phyloP scores from a whole-genome alignment of 2,113 vertebrate species.

The Nothoprocta perdicaria region DNA sequence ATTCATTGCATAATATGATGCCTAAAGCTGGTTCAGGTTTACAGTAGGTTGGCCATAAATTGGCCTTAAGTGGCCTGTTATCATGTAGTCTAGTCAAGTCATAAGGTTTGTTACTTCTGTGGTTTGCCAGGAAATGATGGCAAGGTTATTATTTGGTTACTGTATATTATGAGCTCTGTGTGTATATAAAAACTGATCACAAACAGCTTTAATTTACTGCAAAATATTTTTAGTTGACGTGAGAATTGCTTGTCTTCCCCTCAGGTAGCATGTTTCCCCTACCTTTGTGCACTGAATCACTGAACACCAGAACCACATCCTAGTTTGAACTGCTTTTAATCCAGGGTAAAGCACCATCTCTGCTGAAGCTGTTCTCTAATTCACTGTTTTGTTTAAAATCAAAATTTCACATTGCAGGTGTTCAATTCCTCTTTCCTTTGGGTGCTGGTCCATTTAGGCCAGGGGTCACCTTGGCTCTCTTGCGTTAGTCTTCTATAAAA shows the following conservation, averaged over 20 bases:
- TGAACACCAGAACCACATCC: not conserved
- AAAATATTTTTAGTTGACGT: not conserved
- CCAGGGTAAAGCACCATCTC: not conserved
- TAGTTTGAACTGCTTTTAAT: not conserved
- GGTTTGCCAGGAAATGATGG: not conserved
- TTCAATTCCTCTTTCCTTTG: not conserved
- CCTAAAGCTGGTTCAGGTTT: not conserved
- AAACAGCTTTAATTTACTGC: not conserved
- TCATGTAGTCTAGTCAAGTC: not conserved
- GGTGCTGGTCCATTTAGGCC: not conserved
- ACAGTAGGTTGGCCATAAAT: not conserved
- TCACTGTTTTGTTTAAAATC: not conserved
- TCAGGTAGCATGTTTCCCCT: not conserved
- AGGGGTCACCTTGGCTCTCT: not conserved
- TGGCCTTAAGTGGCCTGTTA: not conserved
- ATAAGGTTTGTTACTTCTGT: not conserved
- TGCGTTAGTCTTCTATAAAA: not conserved
- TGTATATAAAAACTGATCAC: not conserved
- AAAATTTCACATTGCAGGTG: not conserved
- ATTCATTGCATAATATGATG: not conserved
- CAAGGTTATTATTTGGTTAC: not conserved
- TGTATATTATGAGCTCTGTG: not conserved
- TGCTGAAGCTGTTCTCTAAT: not conserved
- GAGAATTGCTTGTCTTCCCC: constrained; percentile 4
- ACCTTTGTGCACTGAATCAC: not conserved